Evolutionary conservation across 2,113 vertebrate species (phyloP).

Genomic region (Megaceryle torquata): DNA sequence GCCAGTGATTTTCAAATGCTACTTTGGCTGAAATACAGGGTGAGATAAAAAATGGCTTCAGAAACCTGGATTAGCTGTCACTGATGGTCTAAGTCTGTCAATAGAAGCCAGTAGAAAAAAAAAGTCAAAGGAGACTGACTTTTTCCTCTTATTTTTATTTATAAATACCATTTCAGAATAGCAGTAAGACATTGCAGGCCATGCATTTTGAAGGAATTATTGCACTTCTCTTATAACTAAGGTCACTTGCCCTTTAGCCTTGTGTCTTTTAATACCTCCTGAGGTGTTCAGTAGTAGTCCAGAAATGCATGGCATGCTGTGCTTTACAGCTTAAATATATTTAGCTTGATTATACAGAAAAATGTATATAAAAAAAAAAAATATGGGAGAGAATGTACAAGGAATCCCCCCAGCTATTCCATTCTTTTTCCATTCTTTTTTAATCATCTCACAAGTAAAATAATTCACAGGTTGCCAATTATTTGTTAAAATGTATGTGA

Average conservation of each 20-base stretch:
- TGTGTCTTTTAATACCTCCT: conserved; percentile 4
- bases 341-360: conserved; percentile 31
- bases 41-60: conserved; percentile 15
- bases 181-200: conserved; percentile 54
- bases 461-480: not conserved
- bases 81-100: conserved; percentile 24
- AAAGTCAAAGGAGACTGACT: not conserved
- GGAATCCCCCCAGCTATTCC: not conserved
- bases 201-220: conserved; percentile 36
- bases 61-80: conserved; percentile 19
- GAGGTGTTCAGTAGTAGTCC: not conserved
- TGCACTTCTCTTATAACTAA: conserved; percentile 48
- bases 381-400: not conserved
- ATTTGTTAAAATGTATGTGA: not conserved
- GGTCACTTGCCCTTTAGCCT: conserved; percentile 49
- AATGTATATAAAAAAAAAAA: not conserved
- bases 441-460: not conserved
- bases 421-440: not conserved
- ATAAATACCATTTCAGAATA: conserved; percentile 63
- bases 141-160: conserved; percentile 62
- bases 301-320: conserved; percentile 29
- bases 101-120: not conserved
- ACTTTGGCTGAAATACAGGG: conserved; percentile 23
- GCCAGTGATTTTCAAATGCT: conserved; percentile 16
- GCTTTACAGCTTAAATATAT: conserved; percentile 26